These are phyloP conservation scores for Phytoseiulus persimilis DNA, from an alignment of 2,888 invertebrate genomes.

Conservation along the genomic window DNA sequence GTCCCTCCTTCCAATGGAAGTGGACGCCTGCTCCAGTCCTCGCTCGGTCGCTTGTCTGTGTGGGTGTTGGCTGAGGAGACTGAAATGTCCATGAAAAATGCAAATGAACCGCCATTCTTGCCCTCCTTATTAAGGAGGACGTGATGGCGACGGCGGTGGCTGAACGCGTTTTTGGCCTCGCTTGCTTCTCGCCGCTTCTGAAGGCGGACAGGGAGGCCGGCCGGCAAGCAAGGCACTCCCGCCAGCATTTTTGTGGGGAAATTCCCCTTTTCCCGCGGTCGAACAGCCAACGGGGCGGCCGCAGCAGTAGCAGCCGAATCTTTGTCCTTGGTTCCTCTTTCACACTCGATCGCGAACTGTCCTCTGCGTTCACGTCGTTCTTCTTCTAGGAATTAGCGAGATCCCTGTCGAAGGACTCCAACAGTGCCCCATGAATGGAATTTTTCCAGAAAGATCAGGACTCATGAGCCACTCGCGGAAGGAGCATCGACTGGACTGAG, in stretches of 20 bases:
- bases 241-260: background rate
- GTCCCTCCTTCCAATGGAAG: no score
- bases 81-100: slow-evolving; percentile 5
- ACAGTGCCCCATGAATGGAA: background rate
- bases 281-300: background rate
- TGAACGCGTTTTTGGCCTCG: background rate
- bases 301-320: background rate
- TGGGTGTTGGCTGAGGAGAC: background rate
- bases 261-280: background rate
- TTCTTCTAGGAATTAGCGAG: background rate
- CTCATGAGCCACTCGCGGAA: no score
- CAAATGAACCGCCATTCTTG: background rate
- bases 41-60: background rate
- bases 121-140: background rate
- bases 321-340: background rate
- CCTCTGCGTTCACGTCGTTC: background rate
- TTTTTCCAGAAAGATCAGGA: background rate
- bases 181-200: background rate
- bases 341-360: background rate
- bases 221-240: background rate
- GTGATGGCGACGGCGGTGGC: background rate
- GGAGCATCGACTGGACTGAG: no score
- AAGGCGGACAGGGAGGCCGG: background rate
- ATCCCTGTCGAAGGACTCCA: background rate
- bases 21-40: background rate